Evolutionary conservation across 30 jellyfish, hydroid and myxozoan genomes (phyloP), one percentile per base, ranked within the genome.

Genomic region (Turritopsis dohrnii): DNA sequence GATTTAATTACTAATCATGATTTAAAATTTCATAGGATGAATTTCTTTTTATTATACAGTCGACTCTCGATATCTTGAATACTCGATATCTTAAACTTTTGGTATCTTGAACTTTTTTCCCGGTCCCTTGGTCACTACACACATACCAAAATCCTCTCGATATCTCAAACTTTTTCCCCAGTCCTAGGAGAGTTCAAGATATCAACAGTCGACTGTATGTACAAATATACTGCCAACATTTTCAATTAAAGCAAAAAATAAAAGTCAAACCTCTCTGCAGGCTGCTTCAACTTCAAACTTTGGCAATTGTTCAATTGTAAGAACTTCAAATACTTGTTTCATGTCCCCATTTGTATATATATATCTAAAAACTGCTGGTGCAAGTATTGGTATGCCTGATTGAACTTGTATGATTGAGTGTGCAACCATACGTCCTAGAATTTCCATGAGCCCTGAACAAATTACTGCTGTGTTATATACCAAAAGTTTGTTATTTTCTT

Each of bases 351-450:
- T n/a, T 54, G 72, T 54, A n/a, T 16, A 18, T 16, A 54, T 54
- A 54, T 54, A 54, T n/a, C n/a, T 54, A 54, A 54, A 54, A 54
- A 54, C n/a, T 54, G 72, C 72, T 54, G 72, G 72, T 16, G 72
- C 72, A 16, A 54, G 72, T 16, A 54, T 16, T 54, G 72, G 72
- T 16, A 54, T 54, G 72, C 72, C 72, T 16, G 19, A 54, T 54
- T 54, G 72, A 54, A 54, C 72, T 54, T 54, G 72, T 16, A 54
- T n/a, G 18, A 54, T 54, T 54, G 72, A 54, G n/a, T 54, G 72
- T 54, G 72, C 72, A 18, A 54, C 72, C 72, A 54, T 54, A 16
- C n/a, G 18, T 54, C 72, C 72, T 16, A 54, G 19, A 54, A 54
- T 18, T 54, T 54, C 72, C 72, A 54, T 54, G 19, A 54, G n/a